Percentiles rank a stretch among this genome's conserved stretches.
These are phyloP conservation scores for Nematostella vectensis DNA, from an alignment of 92 coral and sea anemone genomes.

Conservation along the genomic window DNA sequence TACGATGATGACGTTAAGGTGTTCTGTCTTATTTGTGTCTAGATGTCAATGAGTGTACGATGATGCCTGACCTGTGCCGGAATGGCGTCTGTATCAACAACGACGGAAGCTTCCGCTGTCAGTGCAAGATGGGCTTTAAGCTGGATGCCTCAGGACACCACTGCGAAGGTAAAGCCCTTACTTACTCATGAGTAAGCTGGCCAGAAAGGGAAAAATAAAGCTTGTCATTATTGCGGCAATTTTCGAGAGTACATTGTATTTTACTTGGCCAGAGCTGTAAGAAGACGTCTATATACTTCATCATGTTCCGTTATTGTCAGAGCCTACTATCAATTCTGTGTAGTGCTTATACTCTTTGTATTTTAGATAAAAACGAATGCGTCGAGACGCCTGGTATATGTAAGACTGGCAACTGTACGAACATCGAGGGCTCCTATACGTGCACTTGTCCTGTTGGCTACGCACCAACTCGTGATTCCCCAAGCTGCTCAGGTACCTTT, in stretches of 20 bases:
- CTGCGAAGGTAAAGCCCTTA: conserved; percentile 77
- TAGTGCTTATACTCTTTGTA: no score
- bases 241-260: neutral
- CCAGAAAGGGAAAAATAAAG: no score
- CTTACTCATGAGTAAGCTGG: neutral
- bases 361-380: conserved; percentile 77
- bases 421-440: conserved; percentile 67
- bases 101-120: conserved; percentile 95
- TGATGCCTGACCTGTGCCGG: conserved; percentile 53
- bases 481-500: conserved; percentile 56
- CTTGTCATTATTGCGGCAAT: neutral
- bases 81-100: conserved; percentile 87
- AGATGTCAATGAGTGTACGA: conserved; percentile 86
- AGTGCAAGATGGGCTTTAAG: conserved; percentile 76
- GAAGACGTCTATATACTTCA: no score
- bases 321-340: no score
- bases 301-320: no score
- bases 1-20: no score
- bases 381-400: conserved; percentile 50
- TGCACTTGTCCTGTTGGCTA: conserved; percentile 78
- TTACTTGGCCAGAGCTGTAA: neutral
- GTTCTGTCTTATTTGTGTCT: no score
- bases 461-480: conserved; percentile 60
- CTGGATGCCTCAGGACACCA: conserved; percentile 78
- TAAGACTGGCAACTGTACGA: conserved; percentile 87